Percentiles rank a stretch among this genome's conserved stretches.
Evolutionary conservation across 2,113 vertebrate species (phyloP).

Genomic region (Zosterops borbonicus): DNA sequence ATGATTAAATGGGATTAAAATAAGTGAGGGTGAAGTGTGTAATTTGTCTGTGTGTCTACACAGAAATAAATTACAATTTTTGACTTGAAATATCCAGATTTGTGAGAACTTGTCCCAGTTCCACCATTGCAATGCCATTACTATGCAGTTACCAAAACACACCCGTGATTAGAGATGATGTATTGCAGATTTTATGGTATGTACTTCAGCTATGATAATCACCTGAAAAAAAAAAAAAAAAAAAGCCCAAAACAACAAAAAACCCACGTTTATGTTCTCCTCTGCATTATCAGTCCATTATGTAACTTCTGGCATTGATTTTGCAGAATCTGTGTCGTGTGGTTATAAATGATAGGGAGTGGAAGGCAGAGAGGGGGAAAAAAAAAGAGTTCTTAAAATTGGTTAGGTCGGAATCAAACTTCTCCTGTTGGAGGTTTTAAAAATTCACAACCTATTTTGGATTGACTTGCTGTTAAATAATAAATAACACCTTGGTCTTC

Average conservation of each 20-base stretch:
- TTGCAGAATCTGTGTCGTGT: neutral
- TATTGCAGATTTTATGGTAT: conserved; percentile 14
- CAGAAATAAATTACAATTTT: neutral
- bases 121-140: accelerated
- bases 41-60: neutral
- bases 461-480: conserved; percentile 20
- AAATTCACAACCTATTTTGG: conserved; percentile 24
- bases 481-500: neutral
- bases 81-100: neutral
- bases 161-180: neutral
- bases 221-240: neutral
- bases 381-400: neutral
- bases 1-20: neutral
- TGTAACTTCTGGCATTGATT: conserved; percentile 32
- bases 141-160: neutral
- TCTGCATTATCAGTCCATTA: neutral
- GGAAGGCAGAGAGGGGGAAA: neutral
- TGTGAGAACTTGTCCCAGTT: neutral
- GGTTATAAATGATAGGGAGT: neutral
- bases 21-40: neutral
- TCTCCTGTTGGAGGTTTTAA: conserved; percentile 20
- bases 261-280: neutral
- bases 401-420: neutral
- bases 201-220: conserved; percentile 45
- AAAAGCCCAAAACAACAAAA: neutral